Percentiles rank a stretch among this genome's conserved stretches.
These are phyloP conservation scores for Miniopterus natalensis DNA, from an alignment of 2,113 vertebrate genomes.

Conservation along the genomic window DNA sequence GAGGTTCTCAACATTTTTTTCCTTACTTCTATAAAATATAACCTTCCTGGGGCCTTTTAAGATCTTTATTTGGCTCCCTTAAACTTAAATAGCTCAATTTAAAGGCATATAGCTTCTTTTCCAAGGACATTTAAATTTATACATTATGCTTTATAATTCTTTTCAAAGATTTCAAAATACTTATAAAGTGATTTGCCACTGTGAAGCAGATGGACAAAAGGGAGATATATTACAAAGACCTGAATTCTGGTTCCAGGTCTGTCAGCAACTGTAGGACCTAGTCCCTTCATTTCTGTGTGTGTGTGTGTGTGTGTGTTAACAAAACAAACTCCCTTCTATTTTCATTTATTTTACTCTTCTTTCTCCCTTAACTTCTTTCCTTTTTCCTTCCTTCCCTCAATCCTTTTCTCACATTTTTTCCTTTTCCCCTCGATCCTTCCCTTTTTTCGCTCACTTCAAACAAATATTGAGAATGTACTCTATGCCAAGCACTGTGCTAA, in stretches of 20 bases:
- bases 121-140: conserved; percentile 7
- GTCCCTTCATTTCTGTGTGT: neutral
- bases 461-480: neutral
- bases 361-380: neutral
- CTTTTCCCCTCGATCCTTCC: neutral
- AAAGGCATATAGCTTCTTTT: neutral
- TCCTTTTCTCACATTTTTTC: neutral
- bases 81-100: conserved; percentile 38
- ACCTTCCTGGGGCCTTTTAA: conserved; percentile 34
- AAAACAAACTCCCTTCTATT: neutral
- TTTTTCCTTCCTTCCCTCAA: neutral
- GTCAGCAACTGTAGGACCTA: neutral
- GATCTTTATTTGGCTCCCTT: conserved; percentile 16
- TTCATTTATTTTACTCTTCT: neutral
- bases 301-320: neutral
- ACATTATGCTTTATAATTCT: neutral
- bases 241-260: neutral
- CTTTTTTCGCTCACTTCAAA: neutral
- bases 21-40: conserved; percentile 33
- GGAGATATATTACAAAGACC: neutral
- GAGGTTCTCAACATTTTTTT: conserved; percentile 48
- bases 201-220: neutral
- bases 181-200: neutral
- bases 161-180: conserved; percentile 9
- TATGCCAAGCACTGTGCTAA: neutral